A percentile compares a stretch with the other conserved stretches of the same genome.
phyloP scores from a whole-genome alignment of 2,113 vertebrate genomes.

The Gobius niger region DNA sequence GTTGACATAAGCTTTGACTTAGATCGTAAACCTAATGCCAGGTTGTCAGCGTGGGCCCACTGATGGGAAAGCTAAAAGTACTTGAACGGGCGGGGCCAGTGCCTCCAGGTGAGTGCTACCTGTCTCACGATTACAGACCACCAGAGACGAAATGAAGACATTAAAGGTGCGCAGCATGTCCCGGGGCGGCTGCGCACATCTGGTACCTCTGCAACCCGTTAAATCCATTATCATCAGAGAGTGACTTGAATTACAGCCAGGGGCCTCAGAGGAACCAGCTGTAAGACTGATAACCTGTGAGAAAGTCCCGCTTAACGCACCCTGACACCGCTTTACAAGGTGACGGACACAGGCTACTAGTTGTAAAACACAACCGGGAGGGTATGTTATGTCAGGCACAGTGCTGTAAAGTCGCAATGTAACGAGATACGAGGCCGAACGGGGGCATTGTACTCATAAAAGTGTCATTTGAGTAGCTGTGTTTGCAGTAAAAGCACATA shows the following conservation, averaged over 20 bases:
- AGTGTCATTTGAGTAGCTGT: slow-evolving; percentile 22
- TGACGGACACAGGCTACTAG: slow-evolving; percentile 67
- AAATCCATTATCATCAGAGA: slow-evolving; percentile 67
- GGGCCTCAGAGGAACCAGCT: slow-evolving; percentile 51
- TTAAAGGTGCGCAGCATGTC: slow-evolving; percentile 28
- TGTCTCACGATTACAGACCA: slow-evolving; percentile 42
- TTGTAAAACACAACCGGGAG: slow-evolving; percentile 57
- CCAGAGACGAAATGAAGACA: slow-evolving; percentile 47
- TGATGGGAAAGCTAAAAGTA: slow-evolving; percentile 8
- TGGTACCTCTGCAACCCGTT: slow-evolving; percentile 55
- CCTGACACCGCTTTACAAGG: slow-evolving; percentile 63
- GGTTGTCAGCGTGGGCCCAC: not conserved
- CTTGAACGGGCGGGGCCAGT: slow-evolving; percentile 1
- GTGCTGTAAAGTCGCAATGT: slow-evolving; percentile 54
- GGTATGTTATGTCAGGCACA: slow-evolving; percentile 43
- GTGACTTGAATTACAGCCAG: slow-evolving; percentile 63
- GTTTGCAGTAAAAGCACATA: not conserved
- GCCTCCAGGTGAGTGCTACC: slow-evolving; percentile 49
- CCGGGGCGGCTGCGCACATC: slow-evolving; percentile 54
- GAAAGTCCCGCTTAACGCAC: slow-evolving; percentile 42
- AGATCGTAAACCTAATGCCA: not conserved
- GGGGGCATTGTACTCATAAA: slow-evolving; percentile 21
- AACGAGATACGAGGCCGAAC: slow-evolving; percentile 29
- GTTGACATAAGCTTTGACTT: not conserved
- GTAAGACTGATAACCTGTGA: slow-evolving; percentile 65